Evolutionary conservation across 2,888 invertebrate species (phyloP), one percentile per base, ranked within the genome.

Genomic region (Drosophila helvetica): DNA sequence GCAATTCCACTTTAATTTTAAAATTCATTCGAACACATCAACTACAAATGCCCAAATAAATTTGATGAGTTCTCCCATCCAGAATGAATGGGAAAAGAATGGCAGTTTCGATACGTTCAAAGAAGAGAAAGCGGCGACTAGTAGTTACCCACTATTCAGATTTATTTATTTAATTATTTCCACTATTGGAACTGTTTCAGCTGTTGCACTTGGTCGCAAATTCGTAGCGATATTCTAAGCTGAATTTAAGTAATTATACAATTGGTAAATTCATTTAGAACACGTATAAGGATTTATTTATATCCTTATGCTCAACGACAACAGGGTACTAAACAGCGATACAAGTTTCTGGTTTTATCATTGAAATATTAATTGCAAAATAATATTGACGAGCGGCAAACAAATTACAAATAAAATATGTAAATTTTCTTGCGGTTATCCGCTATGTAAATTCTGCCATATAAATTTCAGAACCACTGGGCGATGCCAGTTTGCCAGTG

Each of bases 331-430:
- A 17, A 17, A 18, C 17, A 42, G 12, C 5, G 30, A 43, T 17
- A 2, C 3, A n/a, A 7, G 38, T 7, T 2, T 38, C 7, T 18
- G 18, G 19, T 17, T 55, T 67, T 73, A 75, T 63, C 76, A 77
- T 75, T 74, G 58, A 80, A 83, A 86, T 74, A 79, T 88, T 83
- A 88, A 85, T 86, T 75, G 86, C 64, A 74, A 85, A 85, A 85
- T 86, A 85, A 79, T 86, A 85, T 86, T 88, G 86, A 88, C 75
- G 72, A 43, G 56, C 73, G 65, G 72, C 73, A 75, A 79, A 70
- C 74, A 75, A 78, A 88, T 86, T 86, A 75, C 70, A 82, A 79
- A 79, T 79, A 70, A 88, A 78, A 79, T 85, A 72, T 71, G 72
- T 47, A 73, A 73, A 74, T 74, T 74, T 71, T 52, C 57, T 45